These are phyloP conservation scores for Yponomeuta evonymella DNA, from an alignment of 2,888 invertebrate genomes.

Conservation along the genomic window DNA sequence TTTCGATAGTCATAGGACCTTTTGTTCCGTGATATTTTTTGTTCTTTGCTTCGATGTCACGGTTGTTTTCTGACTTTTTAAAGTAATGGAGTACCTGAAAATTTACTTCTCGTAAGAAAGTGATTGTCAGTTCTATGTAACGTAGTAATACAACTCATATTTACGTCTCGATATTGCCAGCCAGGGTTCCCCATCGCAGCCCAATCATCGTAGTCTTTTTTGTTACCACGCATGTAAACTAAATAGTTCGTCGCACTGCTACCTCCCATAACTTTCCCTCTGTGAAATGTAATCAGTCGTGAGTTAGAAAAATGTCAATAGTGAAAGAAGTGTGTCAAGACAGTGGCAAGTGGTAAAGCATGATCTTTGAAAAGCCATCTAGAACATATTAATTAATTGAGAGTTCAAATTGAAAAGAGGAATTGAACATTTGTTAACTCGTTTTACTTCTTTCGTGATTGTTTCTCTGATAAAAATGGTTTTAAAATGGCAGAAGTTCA, in stretches of 20 bases:
- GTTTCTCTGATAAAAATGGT: too few species aligned
- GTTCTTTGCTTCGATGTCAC: slow-evolving; percentile 63
- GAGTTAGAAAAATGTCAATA: too few species aligned
- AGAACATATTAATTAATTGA: too few species aligned
- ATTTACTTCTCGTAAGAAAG: background rate
- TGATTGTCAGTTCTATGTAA: background rate
- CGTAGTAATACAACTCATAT: background rate
- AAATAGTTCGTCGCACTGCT: slow-evolving; percentile 80
- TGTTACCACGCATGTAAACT: slow-evolving; percentile 79
- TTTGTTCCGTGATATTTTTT: slow-evolving; percentile 70
- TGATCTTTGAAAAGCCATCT: background rate
- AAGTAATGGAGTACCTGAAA: slow-evolving; percentile 80
- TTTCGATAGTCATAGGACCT: slow-evolving; percentile 78
- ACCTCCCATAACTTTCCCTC: slow-evolving; percentile 82
- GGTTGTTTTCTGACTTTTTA: slow-evolving; percentile 78
- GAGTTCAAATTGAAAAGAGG: too few species aligned
- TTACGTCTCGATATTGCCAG: slow-evolving; percentile 76
- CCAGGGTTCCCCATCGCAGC: slow-evolving; percentile 76
- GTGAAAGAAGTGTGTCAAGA: slow-evolving; percentile 1
- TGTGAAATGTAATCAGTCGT: slow-evolving; percentile 27
- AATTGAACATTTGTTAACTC: too few species aligned
- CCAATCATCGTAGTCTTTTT: slow-evolving; percentile 81
- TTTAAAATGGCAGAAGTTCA: too few species aligned
- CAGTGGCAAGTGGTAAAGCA: background rate
- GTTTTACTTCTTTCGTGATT: too few species aligned